Evolutionary conservation across 2,797 vertebrate genomes (phyloP), one percentile per base, ranked within the genome.

Genomic region (Sphenodon punctatus): DNA sequence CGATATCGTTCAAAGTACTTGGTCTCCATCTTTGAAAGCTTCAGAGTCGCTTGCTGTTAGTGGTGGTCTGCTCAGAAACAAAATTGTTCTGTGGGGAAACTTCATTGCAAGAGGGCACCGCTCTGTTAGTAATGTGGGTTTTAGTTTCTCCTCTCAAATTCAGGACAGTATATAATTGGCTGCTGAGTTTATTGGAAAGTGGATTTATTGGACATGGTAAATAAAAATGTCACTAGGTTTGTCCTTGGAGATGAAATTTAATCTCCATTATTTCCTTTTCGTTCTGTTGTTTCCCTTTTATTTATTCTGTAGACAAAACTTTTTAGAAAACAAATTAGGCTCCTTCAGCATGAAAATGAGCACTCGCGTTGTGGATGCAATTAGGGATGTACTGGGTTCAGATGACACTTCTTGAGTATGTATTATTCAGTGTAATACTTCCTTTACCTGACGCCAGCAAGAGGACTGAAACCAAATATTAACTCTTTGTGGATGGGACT

Each of bases 321-420:
- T 73, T 30, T 30, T 34, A 27, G 48, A 78, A 51, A 86, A 61
- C 30, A 65, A 69, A 75, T 90, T 90, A 85, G 84, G 88, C 86
- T 86, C 58, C 65, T 91, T 82, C 22, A 56, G n/a, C 67, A 66
- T 61, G 17, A 12, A 80, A 6, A 79, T 51, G 87, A 84, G 43
- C 0, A 7, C 61, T 73, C 20, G 43, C n/a, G n/a, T n/a, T n/a
- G n/a, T n/a, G n/a, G n/a, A n/a, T n/a, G n/a, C n/a, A n/a, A n/a
- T 1, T 0, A 9, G 10, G 43, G 32, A 36, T 36, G 32, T 7
- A 36, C 32, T 58, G 32, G 58, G 58, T 34, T 53, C 11, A 32
- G 12, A 42, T 64, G 19, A n/a, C n/a, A n/a, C n/a, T n/a, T 15
- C 48, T 63, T 58, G 39, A 22, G n/a, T 61, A 12, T 25, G 17